Percentiles rank a stretch among this genome's conserved stretches.
phyloP scores from a whole-genome alignment of 2,113 vertebrate genomes.

The Pseudopodoces humilis region DNA sequence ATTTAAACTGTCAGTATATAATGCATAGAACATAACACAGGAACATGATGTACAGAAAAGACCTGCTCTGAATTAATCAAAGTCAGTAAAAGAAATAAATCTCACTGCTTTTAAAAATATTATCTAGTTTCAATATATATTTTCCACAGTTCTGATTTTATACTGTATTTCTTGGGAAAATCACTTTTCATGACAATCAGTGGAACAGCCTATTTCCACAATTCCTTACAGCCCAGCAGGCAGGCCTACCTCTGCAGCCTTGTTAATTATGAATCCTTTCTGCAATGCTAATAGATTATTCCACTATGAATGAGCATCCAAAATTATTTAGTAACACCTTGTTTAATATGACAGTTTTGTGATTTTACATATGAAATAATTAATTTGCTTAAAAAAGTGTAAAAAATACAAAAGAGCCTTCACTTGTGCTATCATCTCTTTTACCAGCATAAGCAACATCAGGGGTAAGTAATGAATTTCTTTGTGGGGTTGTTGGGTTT shows the following conservation, averaged over 20 bases:
- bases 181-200: not conserved
- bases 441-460: not conserved
- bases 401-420: not conserved
- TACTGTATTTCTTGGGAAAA: not conserved
- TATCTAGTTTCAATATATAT: not conserved
- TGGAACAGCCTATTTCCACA: slow-evolving; percentile 26
- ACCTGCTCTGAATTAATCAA: not conserved
- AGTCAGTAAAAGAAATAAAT: not conserved
- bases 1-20: not conserved
- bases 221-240: slow-evolving; percentile 55
- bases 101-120: not conserved
- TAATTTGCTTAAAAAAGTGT: slow-evolving; percentile 1
- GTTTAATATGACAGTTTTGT: slow-evolving; percentile 46
- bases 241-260: slow-evolving; percentile 40
- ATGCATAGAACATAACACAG: not conserved
- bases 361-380: slow-evolving; percentile 43
- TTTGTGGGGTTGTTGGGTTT: not conserved
- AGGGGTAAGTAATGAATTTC: not conserved
- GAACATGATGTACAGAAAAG: not conserved
- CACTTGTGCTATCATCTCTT: not conserved
- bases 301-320: slow-evolving; percentile 39
- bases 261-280: slow-evolving; percentile 37
- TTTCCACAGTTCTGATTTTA: not conserved
- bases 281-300: slow-evolving; percentile 42
- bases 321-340: slow-evolving; percentile 62